Percentiles rank a stretch among this genome's conserved stretches.
These are phyloP conservation scores for Leptopilina drosophilae DNA, from an alignment of 2,888 invertebrate genomes.

Conservation along the genomic window DNA sequence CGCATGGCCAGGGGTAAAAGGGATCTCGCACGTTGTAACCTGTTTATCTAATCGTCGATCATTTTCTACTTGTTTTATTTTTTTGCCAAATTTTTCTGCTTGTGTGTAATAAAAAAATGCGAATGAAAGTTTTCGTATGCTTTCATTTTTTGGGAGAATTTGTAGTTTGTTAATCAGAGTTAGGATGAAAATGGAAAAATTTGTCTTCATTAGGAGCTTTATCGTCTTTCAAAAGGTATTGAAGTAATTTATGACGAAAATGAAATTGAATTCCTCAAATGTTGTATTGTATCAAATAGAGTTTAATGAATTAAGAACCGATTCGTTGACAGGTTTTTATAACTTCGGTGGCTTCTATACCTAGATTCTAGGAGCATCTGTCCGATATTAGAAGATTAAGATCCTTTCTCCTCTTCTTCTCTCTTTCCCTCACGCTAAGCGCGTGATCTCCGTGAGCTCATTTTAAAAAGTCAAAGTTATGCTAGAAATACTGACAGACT, in stretches of 20 bases:
- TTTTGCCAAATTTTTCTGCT: too few relatives aligned
- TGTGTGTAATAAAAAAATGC: too few relatives aligned
- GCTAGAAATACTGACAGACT: constrained; percentile 34
- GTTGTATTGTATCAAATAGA: not conserved
- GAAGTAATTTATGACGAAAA: not conserved
- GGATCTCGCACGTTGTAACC: constrained; percentile 65
- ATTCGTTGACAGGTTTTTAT: constrained; percentile 28
- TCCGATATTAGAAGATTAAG: constrained; percentile 9
- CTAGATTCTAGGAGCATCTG: constrained; percentile 33
- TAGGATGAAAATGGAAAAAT: too few relatives aligned
- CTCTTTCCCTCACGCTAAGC: constrained; percentile 14
- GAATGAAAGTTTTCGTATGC: too few relatives aligned
- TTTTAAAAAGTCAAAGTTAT: constrained; percentile 29
- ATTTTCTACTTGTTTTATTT: constrained; percentile 62
- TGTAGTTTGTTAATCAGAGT: too few relatives aligned
- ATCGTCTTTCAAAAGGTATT: too few relatives aligned
- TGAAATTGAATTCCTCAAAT: not conserved
- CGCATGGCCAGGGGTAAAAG: constrained; percentile 55
- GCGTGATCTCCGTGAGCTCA: constrained; percentile 24
- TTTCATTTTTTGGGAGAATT: too few relatives aligned
- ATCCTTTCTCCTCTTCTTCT: not conserved
- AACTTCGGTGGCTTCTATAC: constrained; percentile 26
- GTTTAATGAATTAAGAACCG: constrained; percentile 18
- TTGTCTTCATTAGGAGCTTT: too few relatives aligned
- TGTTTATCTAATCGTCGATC: constrained; percentile 68